Conservation (phyloP, 2,888 invertebrate species). For the Eurytoma californica region DNA sequence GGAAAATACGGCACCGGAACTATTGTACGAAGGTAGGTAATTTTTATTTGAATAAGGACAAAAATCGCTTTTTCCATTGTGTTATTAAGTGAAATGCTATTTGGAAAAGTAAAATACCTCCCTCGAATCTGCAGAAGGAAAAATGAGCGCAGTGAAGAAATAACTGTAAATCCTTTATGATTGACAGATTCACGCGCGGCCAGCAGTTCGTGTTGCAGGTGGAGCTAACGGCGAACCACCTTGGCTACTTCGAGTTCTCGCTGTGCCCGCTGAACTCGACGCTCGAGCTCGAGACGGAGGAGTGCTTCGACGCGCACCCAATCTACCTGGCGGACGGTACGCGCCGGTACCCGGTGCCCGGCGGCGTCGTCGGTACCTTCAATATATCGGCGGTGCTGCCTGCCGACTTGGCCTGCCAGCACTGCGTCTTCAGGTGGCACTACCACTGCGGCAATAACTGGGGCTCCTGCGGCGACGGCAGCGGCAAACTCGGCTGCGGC, state of each 20-base stretch:
- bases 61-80: no score
- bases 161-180: neutral
- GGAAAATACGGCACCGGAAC: constrained; percentile 76
- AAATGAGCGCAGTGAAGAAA: neutral
- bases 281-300: constrained; percentile 75
- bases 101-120: no score
- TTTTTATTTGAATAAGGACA: constrained; percentile 8
- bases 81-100: no score
- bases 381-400: constrained; percentile 73
- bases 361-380: constrained; percentile 60
- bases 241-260: constrained; percentile 76
- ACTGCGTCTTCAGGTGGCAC: constrained; percentile 78
- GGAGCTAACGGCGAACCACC: constrained; percentile 75
- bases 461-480: constrained; percentile 75
- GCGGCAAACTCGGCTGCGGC: constrained; percentile 75
- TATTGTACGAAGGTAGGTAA: constrained; percentile 73
- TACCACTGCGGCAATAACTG: constrained; percentile 77
- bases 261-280: constrained; percentile 76
- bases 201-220: constrained; percentile 68
- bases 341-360: constrained; percentile 62
- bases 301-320: constrained; percentile 75
- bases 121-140: no score
- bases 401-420: constrained; percentile 74
- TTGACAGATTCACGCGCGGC: constrained; percentile 67
- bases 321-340: constrained; percentile 70